Evolutionary conservation across 2,888 invertebrate genomes (phyloP), one percentile per base, ranked within the genome.

Genomic region (Hesperia comma): DNA sequence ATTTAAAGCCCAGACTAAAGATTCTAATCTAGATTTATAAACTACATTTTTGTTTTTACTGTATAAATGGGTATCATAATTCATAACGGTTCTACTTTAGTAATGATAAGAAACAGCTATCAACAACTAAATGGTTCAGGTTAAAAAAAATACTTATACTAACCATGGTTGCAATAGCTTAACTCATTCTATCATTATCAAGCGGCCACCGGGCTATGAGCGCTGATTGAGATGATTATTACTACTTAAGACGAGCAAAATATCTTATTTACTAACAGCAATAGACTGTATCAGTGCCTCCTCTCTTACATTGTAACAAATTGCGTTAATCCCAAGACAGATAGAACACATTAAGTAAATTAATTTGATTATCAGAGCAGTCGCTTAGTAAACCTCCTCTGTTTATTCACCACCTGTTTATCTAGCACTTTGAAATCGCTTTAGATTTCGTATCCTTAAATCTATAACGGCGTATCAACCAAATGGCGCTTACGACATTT

Each of bases 351-450:
- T 66, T 66, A 66, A 41, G 46, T 53, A 61, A 55, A 66, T 66
- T 66, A 66, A 66, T 66, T 66, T 61, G 66, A 66, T 67, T 67
- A 61, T 58, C 69, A 58, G 55, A 56, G 41, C 63, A 63, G 14
- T 66, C 68, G 67, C 68, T 68, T 73, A 76, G 75, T 75, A 75
- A 72, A 68, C 64, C 43, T 66, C 55, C 37, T 21, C 41, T 43
- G 60, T 66, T 61, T 60, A 66, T 60, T 66, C 21, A 69, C 46
- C 40, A 71, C 69, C 68, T 63, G 77, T 77, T 78, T 78, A 78
- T 79, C 75, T 73, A 78, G 79, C 75, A 77, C 77, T 78, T 78
- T 77, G 77, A 72, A 73, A 77, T 72, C 73, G 74, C 72, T 73
- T 70, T 70, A 75, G 76, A 80, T 79, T 79, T 77, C 77, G 77